Evolutionary conservation across 2,888 invertebrate genomes (phyloP).

Genomic region (Protonemura montana): DNA sequence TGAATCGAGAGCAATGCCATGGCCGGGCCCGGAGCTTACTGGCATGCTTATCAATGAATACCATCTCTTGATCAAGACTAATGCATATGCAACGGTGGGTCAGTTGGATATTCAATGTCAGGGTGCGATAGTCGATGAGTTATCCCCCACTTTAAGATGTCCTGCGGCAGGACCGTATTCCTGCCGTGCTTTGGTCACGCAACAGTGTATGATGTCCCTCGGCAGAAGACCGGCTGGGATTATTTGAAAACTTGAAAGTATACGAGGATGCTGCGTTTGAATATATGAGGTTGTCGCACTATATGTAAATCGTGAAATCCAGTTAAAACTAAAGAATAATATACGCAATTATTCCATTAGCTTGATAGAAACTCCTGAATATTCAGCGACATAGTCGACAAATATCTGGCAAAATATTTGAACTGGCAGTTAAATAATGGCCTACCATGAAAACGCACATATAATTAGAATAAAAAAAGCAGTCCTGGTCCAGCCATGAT

Average conservation of each 20-base stretch:
- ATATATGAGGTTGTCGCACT: neutral
- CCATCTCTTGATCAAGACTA: neutral
- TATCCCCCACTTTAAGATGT: neutral
- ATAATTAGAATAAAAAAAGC: neutral
- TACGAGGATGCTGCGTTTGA: neutral
- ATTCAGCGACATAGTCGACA: neutral
- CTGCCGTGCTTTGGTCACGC: neutral
- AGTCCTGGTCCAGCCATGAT: neutral
- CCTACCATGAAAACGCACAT: neutral
- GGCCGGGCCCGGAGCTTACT: neutral
- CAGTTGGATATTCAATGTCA: neutral
- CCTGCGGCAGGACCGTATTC: neutral
- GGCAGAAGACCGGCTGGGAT: neutral
- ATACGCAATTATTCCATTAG: neutral
- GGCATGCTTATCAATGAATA: neutral
- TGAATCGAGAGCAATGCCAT: neutral
- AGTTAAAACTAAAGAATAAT: neutral
- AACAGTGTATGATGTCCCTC: neutral
- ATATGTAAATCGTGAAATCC: neutral
- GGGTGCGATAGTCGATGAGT: neutral
- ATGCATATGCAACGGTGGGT: neutral
- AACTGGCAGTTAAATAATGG: neutral
- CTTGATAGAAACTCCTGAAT: neutral
- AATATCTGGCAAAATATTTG: slow-evolving; percentile 1
- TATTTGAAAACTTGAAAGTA: neutral